phyloP scores from a whole-genome alignment of 2,113 vertebrate genomes.

The Elaphurus davidianus region DNA sequence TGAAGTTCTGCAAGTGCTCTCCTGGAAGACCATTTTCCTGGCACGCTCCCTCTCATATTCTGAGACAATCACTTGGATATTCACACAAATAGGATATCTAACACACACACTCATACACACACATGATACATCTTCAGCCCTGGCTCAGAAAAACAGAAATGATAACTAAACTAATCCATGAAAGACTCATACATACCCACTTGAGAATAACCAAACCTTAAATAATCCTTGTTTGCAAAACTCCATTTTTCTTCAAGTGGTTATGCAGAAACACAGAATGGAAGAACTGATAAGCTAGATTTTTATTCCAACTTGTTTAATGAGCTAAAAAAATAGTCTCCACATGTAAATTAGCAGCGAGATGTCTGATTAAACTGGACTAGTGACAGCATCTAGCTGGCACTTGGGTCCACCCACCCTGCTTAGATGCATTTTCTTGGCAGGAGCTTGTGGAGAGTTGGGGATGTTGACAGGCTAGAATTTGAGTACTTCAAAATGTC shows the following conservation, averaged over 20 bases:
- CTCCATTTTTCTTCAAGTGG: slow-evolving; percentile 24
- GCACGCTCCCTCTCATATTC: not conserved
- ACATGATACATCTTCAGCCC: not conserved
- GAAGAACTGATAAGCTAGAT: slow-evolving; percentile 40
- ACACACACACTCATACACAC: not conserved
- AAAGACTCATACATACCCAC: not conserved
- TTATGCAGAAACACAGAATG: slow-evolving; percentile 2
- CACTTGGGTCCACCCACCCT: not conserved
- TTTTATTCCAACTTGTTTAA: slow-evolving; percentile 69
- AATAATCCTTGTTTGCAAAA: slow-evolving; percentile 22
- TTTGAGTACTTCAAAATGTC: slow-evolving; percentile 32
- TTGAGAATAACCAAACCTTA: not conserved
- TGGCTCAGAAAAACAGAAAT: not conserved
- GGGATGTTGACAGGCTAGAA: slow-evolving; percentile 52
- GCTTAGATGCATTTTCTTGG: slow-evolving; percentile 56
- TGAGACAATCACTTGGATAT: not conserved
- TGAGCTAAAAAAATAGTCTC: slow-evolving; percentile 23
- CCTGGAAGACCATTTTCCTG: not conserved
- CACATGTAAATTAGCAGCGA: slow-evolving; percentile 50
- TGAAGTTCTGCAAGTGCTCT: not conserved
- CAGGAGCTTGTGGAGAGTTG: slow-evolving; percentile 3
- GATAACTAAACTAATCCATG: not conserved
- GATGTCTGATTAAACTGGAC: slow-evolving; percentile 73
- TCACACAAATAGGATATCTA: not conserved
- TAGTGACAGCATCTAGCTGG: slow-evolving; percentile 54